Evolutionary conservation across 1,140 invertebrate species (phyloP).

Genomic region (Idris sp.): DNA sequence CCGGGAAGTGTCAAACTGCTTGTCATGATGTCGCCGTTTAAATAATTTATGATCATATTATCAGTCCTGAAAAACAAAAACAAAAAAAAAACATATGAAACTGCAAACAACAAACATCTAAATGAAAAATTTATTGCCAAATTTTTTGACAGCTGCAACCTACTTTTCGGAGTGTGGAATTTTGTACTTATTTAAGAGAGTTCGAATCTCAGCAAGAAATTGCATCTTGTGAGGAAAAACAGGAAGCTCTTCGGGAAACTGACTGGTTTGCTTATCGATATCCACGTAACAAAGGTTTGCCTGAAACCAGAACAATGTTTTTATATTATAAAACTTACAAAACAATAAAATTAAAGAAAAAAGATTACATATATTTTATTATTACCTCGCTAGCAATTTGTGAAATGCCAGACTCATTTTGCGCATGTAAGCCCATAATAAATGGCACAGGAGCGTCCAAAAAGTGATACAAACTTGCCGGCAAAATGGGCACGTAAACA

Average conservation of each 20-base stretch:
- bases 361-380: too few species aligned
- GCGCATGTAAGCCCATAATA: constrained; percentile 93
- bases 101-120: background rate
- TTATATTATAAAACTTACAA: too few species aligned
- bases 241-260: constrained; percentile 96
- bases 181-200: constrained; percentile 87
- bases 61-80: constrained; percentile 80
- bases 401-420: constrained; percentile 79
- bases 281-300: constrained; percentile 97
- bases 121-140: too few species aligned
- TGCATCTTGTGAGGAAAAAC: constrained; percentile 93
- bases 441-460: constrained; percentile 99
- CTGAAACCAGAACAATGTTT: too few species aligned
- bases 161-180: constrained; percentile 77
- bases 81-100: constrained; percentile 25
- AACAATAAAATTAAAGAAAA: too few species aligned
- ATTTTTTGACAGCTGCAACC: constrained; percentile 36
- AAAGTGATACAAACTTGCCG: constrained; percentile 96
- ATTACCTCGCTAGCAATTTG: constrained; percentile 81
- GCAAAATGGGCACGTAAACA: constrained; percentile 99
- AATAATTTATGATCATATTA: constrained; percentile 76
- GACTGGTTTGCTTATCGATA: constrained; percentile 93
- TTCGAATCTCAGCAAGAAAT: constrained; percentile 90
- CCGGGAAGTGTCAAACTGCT: constrained; percentile 79
- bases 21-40: constrained; percentile 79